Evolutionary conservation across 2,888 invertebrate genomes (phyloP), one percentile per base, ranked within the genome.

Genomic region (Lacanobia oleracea): DNA sequence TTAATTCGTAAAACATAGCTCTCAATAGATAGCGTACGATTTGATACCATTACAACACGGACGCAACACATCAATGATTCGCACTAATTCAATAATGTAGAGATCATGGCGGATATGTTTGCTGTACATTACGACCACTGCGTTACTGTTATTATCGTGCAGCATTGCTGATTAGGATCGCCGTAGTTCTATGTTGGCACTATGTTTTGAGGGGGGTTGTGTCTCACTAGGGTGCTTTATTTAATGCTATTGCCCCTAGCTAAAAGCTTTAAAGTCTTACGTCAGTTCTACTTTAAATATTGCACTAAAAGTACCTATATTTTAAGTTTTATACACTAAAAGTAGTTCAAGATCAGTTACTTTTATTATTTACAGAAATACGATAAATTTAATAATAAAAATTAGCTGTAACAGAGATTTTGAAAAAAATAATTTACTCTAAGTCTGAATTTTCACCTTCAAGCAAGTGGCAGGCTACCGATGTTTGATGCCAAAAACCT

Each of bases 111-210:
- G 33, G 33, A 61, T 59, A 18, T 62, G 57, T 79, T 66, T 62
- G 69, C 63, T 68, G 27, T 21, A 61, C 65, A n/a, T 21, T 18
- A 51, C 16, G n/a, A n/a, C 2, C 21, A 53, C 48, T 50, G 56
- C 60, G 64, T 56, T 56, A 60, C 48, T 70, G 21, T 71, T 76
- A 76, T 67, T 76, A 76, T 61, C 56, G 63, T 61, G 64, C 50
- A 64, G 59, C 45, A 63, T 60, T 48, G 60, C 51, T 78, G 70
- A 75, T 75, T 53, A 70, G 21, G 21, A 14, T 45, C 40, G 27
- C 45, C n/a, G 27, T 23, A 16, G 78, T 37, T 37, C n/a, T 72
- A 62, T 27, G 9, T 12, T 2, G 23, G 61, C 4, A 16, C 16
- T 27, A 43, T 40, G 40, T n/a, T 43, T 21, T 23, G 33, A 23